Evolutionary conservation across 2,797 vertebrate species (phyloP).

Genomic region (Squalus acanthias): DNA sequence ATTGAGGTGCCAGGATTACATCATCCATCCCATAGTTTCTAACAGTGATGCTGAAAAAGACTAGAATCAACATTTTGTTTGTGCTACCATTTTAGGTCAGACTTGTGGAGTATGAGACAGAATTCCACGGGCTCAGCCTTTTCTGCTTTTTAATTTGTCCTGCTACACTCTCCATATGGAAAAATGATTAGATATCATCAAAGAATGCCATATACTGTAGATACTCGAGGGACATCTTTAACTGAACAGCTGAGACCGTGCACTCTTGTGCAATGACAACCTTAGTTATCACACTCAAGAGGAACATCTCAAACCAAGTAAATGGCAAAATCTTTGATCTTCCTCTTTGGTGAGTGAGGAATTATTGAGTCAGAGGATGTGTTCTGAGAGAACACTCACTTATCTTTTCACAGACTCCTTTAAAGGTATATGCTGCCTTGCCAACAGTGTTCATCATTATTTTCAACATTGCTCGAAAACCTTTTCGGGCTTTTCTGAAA

Average conservation of each 20-base stretch:
- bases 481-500: not conserved
- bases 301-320: constrained; percentile 8
- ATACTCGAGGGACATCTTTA: not conserved
- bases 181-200: not conserved
- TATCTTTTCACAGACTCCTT: not conserved
- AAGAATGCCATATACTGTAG: too few relatives aligned
- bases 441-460: not conserved
- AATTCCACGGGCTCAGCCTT: not conserved
- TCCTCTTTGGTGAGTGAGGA: not conserved
- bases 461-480: not conserved
- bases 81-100: not conserved
- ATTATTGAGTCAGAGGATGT: not conserved
- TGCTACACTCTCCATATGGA: not conserved
- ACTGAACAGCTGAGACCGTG: not conserved
- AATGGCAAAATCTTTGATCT: not conserved
- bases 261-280: not conserved
- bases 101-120: not conserved
- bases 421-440: not conserved
- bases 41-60: not conserved
- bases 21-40: not conserved
- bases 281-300: not conserved
- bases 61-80: not conserved
- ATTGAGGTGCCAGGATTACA: not conserved
- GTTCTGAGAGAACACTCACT: not conserved
- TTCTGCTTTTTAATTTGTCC: not conserved